These are phyloP conservation scores for Carollia perspicillata DNA, from an alignment of 2,113 vertebrate species.

Conservation along the genomic window DNA sequence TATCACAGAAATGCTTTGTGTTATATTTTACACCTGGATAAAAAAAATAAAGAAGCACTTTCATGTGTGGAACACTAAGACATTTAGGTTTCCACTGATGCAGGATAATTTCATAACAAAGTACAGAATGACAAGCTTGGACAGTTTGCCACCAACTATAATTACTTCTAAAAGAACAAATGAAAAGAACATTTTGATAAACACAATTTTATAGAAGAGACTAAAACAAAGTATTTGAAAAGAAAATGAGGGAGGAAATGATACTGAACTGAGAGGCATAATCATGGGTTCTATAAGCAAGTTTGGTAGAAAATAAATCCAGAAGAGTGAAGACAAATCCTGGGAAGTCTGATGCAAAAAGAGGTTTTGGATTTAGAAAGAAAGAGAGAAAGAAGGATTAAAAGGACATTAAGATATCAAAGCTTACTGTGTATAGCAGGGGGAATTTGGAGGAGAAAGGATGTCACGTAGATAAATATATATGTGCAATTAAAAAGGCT, in stretches of 20 bases:
- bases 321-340: neutral
- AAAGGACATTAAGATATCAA: neutral
- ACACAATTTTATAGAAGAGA: neutral
- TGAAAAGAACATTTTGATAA: slow-evolving; percentile 43
- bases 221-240: slow-evolving; percentile 2
- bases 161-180: slow-evolving; percentile 50
- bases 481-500: neutral
- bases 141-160: slow-evolving; percentile 15
- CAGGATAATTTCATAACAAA: slow-evolving; percentile 49
- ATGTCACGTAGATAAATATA: neutral
- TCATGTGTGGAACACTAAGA: slow-evolving; percentile 5
- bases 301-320: neutral
- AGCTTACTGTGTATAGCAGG: neutral
- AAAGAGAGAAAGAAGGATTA: neutral
- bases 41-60: slow-evolving; percentile 2
- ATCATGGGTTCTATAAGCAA: neutral
- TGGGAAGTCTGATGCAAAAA: neutral
- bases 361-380: neutral
- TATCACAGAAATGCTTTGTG: neutral
- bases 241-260: neutral
- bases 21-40: neutral
- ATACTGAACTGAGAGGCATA: neutral
- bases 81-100: slow-evolving; percentile 25
- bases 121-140: neutral
- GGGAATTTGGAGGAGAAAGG: neutral